These are phyloP conservation scores for Phainopepla nitens DNA, from an alignment of 2,113 vertebrate species.

Conservation along the genomic window DNA sequence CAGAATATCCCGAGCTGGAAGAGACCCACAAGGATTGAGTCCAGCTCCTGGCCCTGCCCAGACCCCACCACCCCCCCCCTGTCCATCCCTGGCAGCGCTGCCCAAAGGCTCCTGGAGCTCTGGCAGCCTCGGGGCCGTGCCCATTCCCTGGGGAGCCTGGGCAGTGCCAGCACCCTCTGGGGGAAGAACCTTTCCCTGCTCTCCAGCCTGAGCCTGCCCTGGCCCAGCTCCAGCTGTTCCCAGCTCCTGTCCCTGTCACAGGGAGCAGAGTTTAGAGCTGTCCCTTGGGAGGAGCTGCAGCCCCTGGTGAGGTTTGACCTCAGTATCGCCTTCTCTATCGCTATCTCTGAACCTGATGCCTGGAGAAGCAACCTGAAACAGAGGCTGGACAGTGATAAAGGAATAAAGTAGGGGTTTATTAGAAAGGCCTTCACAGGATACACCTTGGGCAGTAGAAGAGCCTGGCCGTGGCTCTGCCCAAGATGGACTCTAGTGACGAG, in stretches of 20 bases:
- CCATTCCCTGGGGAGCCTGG: neutral
- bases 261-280: neutral
- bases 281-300: neutral
- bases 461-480: too few relatives aligned
- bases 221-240: neutral
- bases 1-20: neutral
- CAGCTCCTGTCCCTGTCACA: neutral
- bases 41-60: accelerated
- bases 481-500: too few relatives aligned
- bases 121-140: neutral
- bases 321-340: neutral
- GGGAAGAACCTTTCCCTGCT: neutral
- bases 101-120: neutral
- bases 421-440: too few relatives aligned
- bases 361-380: too few relatives aligned
- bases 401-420: too few relatives aligned
- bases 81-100: neutral
- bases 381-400: too few relatives aligned
- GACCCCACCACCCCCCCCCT: accelerated
- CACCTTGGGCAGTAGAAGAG: too few relatives aligned
- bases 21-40: accelerated
- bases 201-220: neutral
- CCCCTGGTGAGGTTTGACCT: neutral
- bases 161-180: neutral
- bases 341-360: too few relatives aligned